phyloP scores from a whole-genome alignment of 2,888 invertebrate species.

The Harpalus rufipes region DNA sequence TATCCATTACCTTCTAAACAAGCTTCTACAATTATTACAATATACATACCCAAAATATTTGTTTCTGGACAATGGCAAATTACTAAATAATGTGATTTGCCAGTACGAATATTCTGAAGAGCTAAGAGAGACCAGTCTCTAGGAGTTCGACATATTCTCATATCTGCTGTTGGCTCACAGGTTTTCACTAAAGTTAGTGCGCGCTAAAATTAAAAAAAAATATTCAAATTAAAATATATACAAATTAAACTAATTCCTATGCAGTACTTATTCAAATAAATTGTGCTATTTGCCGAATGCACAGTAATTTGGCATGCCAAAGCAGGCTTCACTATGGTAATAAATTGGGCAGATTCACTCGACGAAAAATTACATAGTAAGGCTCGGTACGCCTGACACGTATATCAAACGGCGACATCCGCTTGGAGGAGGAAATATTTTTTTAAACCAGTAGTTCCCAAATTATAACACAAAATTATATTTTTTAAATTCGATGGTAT shows the following conservation, averaged over 20 bases:
- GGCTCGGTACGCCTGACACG: no score
- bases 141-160: conserved; percentile 92
- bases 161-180: conserved; percentile 94
- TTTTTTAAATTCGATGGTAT: no score
- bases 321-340: background rate
- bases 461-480: no score
- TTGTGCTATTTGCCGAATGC: background rate
- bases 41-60: conserved; percentile 87
- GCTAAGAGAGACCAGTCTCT: conserved; percentile 95
- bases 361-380: no score
- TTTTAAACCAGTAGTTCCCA: no score
- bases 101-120: conserved; percentile 93
- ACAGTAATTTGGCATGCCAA: background rate
- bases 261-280: background rate
- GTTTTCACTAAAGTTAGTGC: conserved; percentile 95
- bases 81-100: conserved; percentile 95
- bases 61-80: conserved; percentile 94
- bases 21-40: background rate
- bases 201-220: conserved; percentile 77
- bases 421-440: no score
- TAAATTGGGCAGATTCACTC: background rate
- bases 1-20: no score
- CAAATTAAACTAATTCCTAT: background rate
- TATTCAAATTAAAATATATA: background rate
- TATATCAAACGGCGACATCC: no score